Base-by-base conservation (phyloP, 2,888 invertebrate genomes). In the Formica aserva region DNA sequence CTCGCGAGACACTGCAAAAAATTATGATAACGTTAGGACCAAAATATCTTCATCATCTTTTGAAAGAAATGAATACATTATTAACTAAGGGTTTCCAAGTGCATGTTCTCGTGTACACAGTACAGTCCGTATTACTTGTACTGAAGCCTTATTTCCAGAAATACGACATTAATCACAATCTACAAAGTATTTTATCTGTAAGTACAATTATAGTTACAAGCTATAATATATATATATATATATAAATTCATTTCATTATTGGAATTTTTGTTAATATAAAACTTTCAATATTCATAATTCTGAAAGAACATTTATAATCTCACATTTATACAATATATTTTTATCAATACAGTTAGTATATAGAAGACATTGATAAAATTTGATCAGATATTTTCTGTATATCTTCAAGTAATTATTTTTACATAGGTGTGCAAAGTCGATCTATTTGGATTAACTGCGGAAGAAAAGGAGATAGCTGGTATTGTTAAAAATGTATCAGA, bases 61-160 rank as follows among this genome's bases (percentile, higher is more conserved):
- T 99, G 15, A 96, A 96, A 85, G 98, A 99, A 94, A 96, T 99
- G 94, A 97, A 97, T 52, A 95, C 97, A 5, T 95, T 98, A 29
- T 95, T 99, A 77, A 98, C 97, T 0, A 96, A 97, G 93, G 99
- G 99, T 15, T 99, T 98, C 94, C 99, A 99, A 96, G 97, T 98
- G 1, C 99, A 99, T 92, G 99, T 99, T 0, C 95, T 99, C 76
- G 97, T 98, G 3, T 98, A 97, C 85, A 98, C 99, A 0, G 96
- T 98, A 29, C 98, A 99, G 93, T 96, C 97, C 0, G 96, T 99
- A 5, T 95, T 99, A 74, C 96, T 96, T 82, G 96, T 97, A 38
- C 94, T 99, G 78, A 97, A 97, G 92, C 95, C 96, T 0, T 95
- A 96, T n/a, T 96, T 98, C 85, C 96, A 97, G 93, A 95, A 97